Evolutionary conservation across 2,113 vertebrate genomes (phyloP).

Genomic region (Glaucomys volans): DNA sequence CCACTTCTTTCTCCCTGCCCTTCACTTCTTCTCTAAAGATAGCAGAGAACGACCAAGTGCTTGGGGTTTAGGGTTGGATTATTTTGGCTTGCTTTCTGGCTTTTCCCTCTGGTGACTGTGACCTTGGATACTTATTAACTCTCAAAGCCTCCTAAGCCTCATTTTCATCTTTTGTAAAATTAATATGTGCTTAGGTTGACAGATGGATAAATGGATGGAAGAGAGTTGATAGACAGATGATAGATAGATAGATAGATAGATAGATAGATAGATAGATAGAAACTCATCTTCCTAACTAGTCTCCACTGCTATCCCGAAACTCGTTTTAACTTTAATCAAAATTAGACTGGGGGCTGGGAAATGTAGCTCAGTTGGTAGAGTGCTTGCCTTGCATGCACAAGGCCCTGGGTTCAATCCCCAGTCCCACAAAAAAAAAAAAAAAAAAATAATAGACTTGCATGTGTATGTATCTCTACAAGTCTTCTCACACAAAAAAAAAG

Average conservation of each 20-base stretch:
- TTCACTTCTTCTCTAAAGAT: background rate
- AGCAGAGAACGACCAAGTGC: background rate
- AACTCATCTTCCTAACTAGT: background rate
- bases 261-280: background rate
- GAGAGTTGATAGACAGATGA: background rate
- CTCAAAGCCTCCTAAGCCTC: background rate
- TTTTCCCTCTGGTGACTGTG: background rate
- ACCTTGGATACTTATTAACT: background rate
- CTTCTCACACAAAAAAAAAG: background rate
- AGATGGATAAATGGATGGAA: background rate
- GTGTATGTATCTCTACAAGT: background rate
- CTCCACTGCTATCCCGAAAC: background rate
- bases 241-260: background rate
- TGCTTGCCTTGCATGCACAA: too few relatives aligned
- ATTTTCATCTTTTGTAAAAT: background rate
- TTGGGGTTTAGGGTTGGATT: background rate
- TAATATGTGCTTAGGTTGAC: background rate
- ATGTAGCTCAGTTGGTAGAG: too few relatives aligned
- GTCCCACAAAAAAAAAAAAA: too few relatives aligned
- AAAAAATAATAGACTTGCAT: too few relatives aligned
- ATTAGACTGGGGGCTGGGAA: too few relatives aligned
- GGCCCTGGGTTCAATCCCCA: too few relatives aligned
- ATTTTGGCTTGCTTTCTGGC: background rate
- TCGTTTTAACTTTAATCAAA: slow-evolving; percentile 14
- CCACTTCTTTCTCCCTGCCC: too few relatives aligned